phyloP scores from a whole-genome alignment of 1,140 invertebrate species.

The Zaprionus africanus region DNA sequence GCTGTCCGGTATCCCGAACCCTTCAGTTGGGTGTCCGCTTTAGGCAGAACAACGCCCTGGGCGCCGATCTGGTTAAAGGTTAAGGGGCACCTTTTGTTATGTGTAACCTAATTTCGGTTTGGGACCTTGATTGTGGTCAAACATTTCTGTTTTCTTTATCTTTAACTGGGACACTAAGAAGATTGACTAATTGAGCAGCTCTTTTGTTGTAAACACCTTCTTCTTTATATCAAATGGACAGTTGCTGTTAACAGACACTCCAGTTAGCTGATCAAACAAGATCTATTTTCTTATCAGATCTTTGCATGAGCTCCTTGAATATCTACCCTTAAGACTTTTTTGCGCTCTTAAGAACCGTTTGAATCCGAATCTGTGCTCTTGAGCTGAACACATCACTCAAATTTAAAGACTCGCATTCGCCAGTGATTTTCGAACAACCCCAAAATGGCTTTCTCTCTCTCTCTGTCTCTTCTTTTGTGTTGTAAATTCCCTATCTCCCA shows the following conservation, averaged over 20 bases:
- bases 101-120: not conserved
- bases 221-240: not conserved
- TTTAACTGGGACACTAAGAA: not conserved
- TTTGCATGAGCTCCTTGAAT: not conserved
- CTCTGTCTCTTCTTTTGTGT: slow-evolving; percentile 14
- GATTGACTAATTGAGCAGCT: not conserved
- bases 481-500: slow-evolving; percentile 8
- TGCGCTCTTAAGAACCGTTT: slow-evolving; percentile 16
- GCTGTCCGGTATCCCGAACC: slow-evolving; percentile 64
- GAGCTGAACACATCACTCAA: slow-evolving; percentile 41
- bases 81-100: slow-evolving; percentile 48
- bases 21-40: slow-evolving; percentile 33
- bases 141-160: not conserved
- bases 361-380: slow-evolving; percentile 51
- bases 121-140: not conserved
- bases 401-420: not conserved
- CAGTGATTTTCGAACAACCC: slow-evolving; percentile 45
- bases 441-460: slow-evolving; percentile 28
- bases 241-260: not conserved
- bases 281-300: not conserved
- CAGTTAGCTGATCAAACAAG: not conserved
- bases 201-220: not conserved
- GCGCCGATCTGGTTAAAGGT: slow-evolving; percentile 64
- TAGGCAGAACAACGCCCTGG: slow-evolving; percentile 26
- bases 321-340: slow-evolving; percentile 12